phyloP scores from a whole-genome alignment of 2,888 invertebrate species.

The Pedicia rivosa region DNA sequence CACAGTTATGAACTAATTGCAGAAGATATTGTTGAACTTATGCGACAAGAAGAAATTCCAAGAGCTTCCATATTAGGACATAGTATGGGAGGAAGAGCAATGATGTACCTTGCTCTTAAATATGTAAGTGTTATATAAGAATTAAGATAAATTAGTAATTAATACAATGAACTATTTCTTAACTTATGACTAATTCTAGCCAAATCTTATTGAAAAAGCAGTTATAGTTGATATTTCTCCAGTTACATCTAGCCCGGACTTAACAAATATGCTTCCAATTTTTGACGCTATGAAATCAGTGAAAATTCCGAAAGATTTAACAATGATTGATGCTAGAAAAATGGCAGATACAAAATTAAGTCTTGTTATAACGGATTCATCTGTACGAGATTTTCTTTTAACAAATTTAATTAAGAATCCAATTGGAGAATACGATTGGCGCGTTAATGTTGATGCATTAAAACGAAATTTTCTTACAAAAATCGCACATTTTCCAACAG shows the following conservation, averaged over 20 bases:
- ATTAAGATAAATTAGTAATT: background rate
- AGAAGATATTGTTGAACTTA: constrained; percentile 49
- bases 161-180: background rate
- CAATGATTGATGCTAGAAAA: constrained; percentile 54
- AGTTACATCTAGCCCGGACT: constrained; percentile 37
- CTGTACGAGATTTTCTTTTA: constrained; percentile 60
- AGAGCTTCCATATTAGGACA: constrained; percentile 68
- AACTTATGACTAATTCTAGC: no score
- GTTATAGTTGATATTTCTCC: constrained; percentile 63
- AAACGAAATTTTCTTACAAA: constrained; percentile 44
- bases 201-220: constrained; percentile 44
- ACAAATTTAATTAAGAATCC: constrained; percentile 59
- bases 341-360: constrained; percentile 47
- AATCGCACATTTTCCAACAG: constrained; percentile 48
- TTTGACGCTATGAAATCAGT: constrained; percentile 51
- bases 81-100: constrained; percentile 90
- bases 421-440: constrained; percentile 44
- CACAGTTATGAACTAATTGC: constrained; percentile 65
- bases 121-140: constrained; percentile 33
- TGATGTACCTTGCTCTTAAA: constrained; percentile 68
- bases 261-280: constrained; percentile 39
- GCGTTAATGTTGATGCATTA: constrained; percentile 61
- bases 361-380: constrained; percentile 36
- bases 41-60: constrained; percentile 43
- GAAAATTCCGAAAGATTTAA: constrained; percentile 39